A percentile compares a stretch with the other conserved stretches of the same genome.
Conservation (phyloP, 1,140 invertebrate genomes). For the Trissolcus basalis region DNA sequence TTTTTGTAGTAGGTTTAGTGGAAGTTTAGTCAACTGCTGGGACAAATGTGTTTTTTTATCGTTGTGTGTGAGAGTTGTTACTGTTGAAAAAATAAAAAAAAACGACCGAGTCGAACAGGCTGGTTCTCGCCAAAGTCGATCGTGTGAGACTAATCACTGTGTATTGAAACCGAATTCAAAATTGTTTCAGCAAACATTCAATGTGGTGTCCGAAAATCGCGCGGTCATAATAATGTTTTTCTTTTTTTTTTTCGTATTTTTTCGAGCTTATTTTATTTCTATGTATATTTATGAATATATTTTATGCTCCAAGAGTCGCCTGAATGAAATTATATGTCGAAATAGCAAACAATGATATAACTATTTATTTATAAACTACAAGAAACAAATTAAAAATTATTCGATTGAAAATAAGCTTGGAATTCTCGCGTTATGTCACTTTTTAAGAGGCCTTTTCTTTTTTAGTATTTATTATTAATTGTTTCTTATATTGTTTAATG, state of each 20-base stretch:
- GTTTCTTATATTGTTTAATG: no score
- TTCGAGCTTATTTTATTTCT: constrained; percentile 50
- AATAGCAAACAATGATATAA: neutral
- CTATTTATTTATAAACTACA: constrained; percentile 11
- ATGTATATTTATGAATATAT: constrained; percentile 51
- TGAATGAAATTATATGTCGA: constrained; percentile 1
- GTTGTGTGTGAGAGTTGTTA: constrained; percentile 19
- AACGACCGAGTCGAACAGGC: constrained; percentile 6
- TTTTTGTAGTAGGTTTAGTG: constrained; percentile 1
- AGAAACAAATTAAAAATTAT: neutral
- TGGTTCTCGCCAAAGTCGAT: constrained; percentile 37
- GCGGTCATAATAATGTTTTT: no score
- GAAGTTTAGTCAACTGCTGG: constrained; percentile 25
- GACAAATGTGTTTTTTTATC: constrained; percentile 9
- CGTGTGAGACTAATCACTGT: no score
- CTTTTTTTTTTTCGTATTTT: constrained; percentile 9
- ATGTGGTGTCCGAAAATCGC: constrained; percentile 14
- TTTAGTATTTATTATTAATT: no score
- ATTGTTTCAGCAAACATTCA: constrained; percentile 1
- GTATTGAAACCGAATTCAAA: no score
- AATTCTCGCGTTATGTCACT: constrained; percentile 9
- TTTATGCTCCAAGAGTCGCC: constrained; percentile 18
- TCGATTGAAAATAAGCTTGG: constrained; percentile 29
- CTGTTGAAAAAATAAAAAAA: no score
- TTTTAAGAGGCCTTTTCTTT: neutral